Conservation (phyloP, 2,113 vertebrate species). For the Phasianus colchicus region DNA sequence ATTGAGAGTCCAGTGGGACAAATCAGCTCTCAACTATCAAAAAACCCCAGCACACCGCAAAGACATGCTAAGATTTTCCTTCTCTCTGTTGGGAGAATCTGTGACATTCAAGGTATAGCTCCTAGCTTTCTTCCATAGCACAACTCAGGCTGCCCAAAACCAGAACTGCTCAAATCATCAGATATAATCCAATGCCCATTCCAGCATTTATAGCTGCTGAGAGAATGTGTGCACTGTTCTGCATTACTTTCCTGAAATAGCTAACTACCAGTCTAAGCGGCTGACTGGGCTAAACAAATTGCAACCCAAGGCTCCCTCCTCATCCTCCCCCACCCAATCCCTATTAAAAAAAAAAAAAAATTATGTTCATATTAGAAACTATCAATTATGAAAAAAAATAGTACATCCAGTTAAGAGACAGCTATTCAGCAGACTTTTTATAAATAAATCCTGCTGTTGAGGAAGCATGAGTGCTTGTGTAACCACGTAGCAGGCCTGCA, state of each 20-base stretch:
- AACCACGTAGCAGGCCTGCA: background rate
- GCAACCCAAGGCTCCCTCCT: slow-evolving; percentile 18
- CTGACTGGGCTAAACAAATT: slow-evolving; percentile 14
- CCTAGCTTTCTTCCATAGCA: background rate
- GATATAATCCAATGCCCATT: background rate
- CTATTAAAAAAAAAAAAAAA: background rate
- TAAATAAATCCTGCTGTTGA: slow-evolving; percentile 1
- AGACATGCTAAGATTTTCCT: background rate
- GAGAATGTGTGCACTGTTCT: background rate
- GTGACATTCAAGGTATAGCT: background rate
- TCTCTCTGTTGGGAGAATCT: background rate
- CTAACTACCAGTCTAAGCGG: slow-evolving; percentile 8
- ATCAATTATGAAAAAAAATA: background rate
- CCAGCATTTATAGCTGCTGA: background rate
- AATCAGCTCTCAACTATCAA: rapidly evolving
- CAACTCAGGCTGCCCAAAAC: background rate
- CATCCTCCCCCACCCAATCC: background rate
- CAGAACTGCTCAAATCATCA: background rate
- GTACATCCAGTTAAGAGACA: background rate
- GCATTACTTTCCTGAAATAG: slow-evolving; percentile 48
- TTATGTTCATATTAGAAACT: background rate
- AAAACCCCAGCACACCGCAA: background rate
- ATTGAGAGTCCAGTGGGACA: background rate
- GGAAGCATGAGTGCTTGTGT: background rate
- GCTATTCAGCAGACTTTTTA: background rate